A percentile compares a stretch with the other conserved stretches of the same genome.
phyloP scores from a whole-genome alignment of 2,113 vertebrate species.

The Raja brachyura region DNA sequence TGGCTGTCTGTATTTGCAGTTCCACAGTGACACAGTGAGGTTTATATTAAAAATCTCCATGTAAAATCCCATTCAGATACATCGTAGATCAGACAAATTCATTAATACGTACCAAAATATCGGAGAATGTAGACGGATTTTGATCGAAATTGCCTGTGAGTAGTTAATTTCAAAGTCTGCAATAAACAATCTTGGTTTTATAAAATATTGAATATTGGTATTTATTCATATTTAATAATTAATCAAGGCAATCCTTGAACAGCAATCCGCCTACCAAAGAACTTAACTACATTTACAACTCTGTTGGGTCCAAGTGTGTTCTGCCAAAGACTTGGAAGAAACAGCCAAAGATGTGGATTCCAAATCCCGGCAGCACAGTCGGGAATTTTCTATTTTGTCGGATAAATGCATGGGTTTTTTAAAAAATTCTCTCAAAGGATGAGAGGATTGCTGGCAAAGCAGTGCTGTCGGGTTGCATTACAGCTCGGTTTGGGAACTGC shows the following conservation, averaged over 20 bases:
- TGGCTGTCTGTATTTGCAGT: not conserved
- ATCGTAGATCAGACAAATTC: not conserved
- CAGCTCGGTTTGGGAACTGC: too few species aligned
- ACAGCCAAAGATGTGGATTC: too few species aligned
- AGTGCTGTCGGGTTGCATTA: too few species aligned
- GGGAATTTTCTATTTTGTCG: too few species aligned
- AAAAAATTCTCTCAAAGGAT: too few species aligned
- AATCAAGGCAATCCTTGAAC: not conserved
- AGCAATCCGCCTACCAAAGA: not conserved
- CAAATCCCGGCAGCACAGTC: too few species aligned
- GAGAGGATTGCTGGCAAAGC: too few species aligned
- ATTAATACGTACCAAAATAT: not conserved
- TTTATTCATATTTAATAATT: slow-evolving; percentile 22
- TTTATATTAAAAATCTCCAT: not conserved
- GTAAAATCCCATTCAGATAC: not conserved
- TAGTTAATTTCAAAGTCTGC: not conserved
- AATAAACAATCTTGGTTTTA: slow-evolving; percentile 1
- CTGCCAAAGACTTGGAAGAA: too few species aligned
- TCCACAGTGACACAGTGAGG: not conserved
- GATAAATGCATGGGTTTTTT: too few species aligned
- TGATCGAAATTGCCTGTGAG: not conserved
- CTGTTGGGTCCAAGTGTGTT: not conserved
- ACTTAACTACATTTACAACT: not conserved
- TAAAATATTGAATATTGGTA: slow-evolving; percentile 10
- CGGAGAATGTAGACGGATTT: not conserved